Evolutionary conservation across 1,140 invertebrate species (phyloP), one percentile per base, ranked within the genome.

Genomic region (Polypedilum vanderplanki): DNA sequence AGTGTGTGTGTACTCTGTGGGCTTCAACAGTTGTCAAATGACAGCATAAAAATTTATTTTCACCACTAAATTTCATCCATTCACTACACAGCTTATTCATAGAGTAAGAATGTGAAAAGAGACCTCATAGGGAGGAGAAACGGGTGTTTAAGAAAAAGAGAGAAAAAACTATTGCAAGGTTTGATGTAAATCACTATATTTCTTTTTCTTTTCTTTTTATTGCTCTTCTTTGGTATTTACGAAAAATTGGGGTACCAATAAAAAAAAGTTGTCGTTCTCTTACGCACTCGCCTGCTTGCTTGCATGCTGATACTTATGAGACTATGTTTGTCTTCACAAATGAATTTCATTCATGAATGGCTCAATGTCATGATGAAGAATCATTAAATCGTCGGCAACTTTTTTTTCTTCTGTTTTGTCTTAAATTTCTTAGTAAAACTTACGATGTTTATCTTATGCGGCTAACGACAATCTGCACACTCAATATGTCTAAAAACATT

Each of bases 21-120:
- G 46, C 46, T 57, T 57, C 46, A 57, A 57, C 46, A 57, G 46
- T 57, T 57, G 46, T 57, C 46, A 57, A 57, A 57, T 57, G 46
- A 57, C 46, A 57, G n/a, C 46, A 57, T 57, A 57, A 57, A 33
- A 57, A 57, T 57, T 57, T 57, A 57, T 57, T 57, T 57, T 12
- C n/a, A n/a, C 46, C 46, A 57, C 46, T 57, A 57, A 57, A 57
- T n/a, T 57, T 57, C 24, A 15, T 57, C 46, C 46, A 57, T 57
- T 57, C 46, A 57, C n/a, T 57, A 3, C 24, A 33, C 5, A 33
- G 46, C n/a, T 57, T 57, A 57, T 57, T 57, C 46, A 57, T 5
- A 33, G 24, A 15, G 8, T 12, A 12, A 57, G n/a, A n/a, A n/a
- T n/a, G n/a, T n/a, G n/a, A n/a, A n/a, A n/a, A n/a, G n/a, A n/a